Evolutionary conservation across 2,888 invertebrate species (phyloP).

Genomic region (Aspidiotus destructor): DNA sequence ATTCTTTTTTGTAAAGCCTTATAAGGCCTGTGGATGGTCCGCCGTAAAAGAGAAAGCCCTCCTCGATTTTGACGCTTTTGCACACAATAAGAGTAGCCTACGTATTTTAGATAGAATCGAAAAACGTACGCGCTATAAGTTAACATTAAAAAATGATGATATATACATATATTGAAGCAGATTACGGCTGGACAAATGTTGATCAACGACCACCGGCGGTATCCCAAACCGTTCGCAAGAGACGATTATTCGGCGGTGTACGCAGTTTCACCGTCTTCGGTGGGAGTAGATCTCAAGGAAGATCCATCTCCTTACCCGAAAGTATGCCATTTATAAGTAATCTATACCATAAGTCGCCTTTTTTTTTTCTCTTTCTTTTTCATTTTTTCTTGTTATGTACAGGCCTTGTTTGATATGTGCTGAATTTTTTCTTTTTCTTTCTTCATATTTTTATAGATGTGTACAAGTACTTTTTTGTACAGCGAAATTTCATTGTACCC

Average conservation of each 20-base stretch:
- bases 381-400: constrained; percentile 36
- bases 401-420: neutral
- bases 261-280: constrained; percentile 68
- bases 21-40: too few species aligned
- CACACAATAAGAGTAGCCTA: too few species aligned
- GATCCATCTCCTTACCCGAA: constrained; percentile 78
- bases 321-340: constrained; percentile 50
- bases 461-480: too few species aligned
- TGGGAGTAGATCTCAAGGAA: constrained; percentile 44
- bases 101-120: too few species aligned
- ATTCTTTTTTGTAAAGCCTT: too few species aligned
- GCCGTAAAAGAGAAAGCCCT: too few species aligned
- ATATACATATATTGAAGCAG: constrained; percentile 28
- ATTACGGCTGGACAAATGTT: constrained; percentile 34
- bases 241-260: constrained; percentile 70
- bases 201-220: constrained; percentile 34
- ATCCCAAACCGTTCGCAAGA: constrained; percentile 53
- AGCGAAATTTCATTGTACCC: too few species aligned
- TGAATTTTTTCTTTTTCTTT: neutral
- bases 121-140: too few species aligned
- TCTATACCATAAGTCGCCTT: constrained; percentile 35
- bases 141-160: neutral
- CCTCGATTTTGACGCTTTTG: too few species aligned
- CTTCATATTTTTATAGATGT: constrained; percentile 1
- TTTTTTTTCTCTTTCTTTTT: constrained; percentile 36